phyloP scores from a whole-genome alignment of 2,797 vertebrate species.

The Syncerus caffer region DNA sequence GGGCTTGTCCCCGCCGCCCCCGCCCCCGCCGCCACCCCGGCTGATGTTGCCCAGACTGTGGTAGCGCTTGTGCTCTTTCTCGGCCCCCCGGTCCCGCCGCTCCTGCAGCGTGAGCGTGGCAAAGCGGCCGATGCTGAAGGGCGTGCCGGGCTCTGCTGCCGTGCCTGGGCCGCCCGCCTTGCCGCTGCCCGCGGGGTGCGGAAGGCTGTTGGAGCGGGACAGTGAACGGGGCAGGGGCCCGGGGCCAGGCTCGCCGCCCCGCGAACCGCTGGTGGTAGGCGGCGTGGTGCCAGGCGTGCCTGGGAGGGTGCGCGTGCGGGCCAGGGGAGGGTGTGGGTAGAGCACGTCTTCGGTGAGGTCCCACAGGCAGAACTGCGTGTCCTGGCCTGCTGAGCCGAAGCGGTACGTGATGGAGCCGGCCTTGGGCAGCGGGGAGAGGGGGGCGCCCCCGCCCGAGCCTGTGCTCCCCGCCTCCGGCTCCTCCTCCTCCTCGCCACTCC shows the following conservation, averaged over 20 bases:
- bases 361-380: constrained; percentile 96
- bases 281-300: constrained; percentile 83
- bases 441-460: constrained; percentile 85
- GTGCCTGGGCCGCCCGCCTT: not conserved
- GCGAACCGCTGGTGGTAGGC: constrained; percentile 46
- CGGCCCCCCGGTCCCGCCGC: constrained; percentile 85
- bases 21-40: constrained; percentile 88
- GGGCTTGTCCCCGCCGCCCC: constrained; percentile 88
- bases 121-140: constrained; percentile 91
- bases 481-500: constrained; percentile 86
- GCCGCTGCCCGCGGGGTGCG: constrained; percentile 45
- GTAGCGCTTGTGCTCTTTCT: constrained; percentile 94
- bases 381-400: constrained; percentile 94
- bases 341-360: constrained; percentile 93
- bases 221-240: constrained; percentile 90
- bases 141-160: constrained; percentile 12
- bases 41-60: constrained; percentile 94
- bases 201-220: constrained; percentile 93
- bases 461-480: constrained; percentile 85
- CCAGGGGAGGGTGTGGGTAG: constrained; percentile 87
- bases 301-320: constrained; percentile 86
- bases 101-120: constrained; percentile 91
- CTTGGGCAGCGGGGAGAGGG: constrained; percentile 88
- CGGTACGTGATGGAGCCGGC: constrained; percentile 90
- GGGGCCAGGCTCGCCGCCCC: not conserved